Base-by-base conservation (phyloP, 2,888 invertebrate species). In the Dyspetes luteomarginatus region DNA sequence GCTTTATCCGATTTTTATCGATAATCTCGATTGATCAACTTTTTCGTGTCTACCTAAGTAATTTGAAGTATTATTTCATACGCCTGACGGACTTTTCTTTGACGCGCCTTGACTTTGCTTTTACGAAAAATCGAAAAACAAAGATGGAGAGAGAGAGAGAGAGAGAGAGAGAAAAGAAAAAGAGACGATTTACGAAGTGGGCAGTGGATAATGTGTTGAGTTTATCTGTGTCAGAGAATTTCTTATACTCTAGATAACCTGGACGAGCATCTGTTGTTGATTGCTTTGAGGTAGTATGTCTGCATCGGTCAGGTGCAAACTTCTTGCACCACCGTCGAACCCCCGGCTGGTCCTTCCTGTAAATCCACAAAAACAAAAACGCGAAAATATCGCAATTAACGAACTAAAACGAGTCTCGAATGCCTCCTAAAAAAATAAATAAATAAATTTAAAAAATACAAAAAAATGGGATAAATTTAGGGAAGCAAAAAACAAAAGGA, bases 301-400 rank as follows among this genome's bases (percentile, higher is more conserved):
- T 84, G 87, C 65, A 88, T 83, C 84, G 90, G 89, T 91, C 91
- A 91, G 85, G 91, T 91, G 86, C 91, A 91, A 80, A 91, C 91
- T 73, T 91, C 91, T 82, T 91, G 90, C 17, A 88, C 89, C 67
- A 91, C 90, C 56, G 84, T 81, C 56, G 85, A 72, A 65, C 82
- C 84, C 76, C 84, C 80, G n/a, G 87, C 88, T 73, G 88, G 87
- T 73, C 87, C 88, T 84, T 89, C 89, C 89, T 89, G 82, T 45
- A 88, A 88, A 26, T 41, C 52, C n/a, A 17, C 12, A 24, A 74
- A 45, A 50, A 55, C 30, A 24, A 45, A 45, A 65, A 24, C 28
- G 30, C 58, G 45, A 3, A 68, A 68, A 76, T 36, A 17, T 68
- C 58, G 69, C 45, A 62, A 82, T 62, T 48, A 48, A 48, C 48